Conservation (phyloP, 2,113 vertebrate genomes). For the Albula glossodonta region DNA sequence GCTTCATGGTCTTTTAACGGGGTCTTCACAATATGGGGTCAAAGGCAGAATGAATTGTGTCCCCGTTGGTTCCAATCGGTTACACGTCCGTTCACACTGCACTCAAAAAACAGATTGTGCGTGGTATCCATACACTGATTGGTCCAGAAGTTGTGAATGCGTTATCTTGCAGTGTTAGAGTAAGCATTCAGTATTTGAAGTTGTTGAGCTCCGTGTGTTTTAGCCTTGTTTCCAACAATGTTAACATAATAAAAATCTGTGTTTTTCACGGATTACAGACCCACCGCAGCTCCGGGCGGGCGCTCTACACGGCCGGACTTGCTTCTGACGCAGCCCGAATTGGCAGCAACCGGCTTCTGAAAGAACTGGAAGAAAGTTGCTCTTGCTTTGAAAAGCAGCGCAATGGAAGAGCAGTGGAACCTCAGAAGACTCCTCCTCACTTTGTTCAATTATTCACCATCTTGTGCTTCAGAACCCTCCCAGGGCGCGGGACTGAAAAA, state of each 20-base stretch:
- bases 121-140: no score
- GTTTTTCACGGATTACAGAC: neutral
- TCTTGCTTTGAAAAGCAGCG: slow-evolving; percentile 49
- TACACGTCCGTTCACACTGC: neutral
- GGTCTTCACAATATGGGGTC: neutral
- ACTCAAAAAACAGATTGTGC: neutral
- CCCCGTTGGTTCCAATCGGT: no score
- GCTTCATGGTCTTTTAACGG: neutral
- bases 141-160: neutral
- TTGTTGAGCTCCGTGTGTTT: neutral
- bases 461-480: slow-evolving; percentile 57
- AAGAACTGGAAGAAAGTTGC: slow-evolving; percentile 24
- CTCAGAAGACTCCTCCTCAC: slow-evolving; percentile 72
- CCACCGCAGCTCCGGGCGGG: neutral
- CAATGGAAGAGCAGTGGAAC: slow-evolving; percentile 62
- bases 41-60: neutral
- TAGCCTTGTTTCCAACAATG: neutral
- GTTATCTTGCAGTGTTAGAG: neutral
- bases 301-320: neutral
- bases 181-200: neutral
- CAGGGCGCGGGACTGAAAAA: neutral
- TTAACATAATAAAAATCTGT: neutral
- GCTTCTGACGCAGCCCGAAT: slow-evolving; percentile 10
- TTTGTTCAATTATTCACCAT: slow-evolving; percentile 84
- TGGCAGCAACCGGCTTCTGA: neutral